Evolutionary conservation across 2,888 invertebrate species (phyloP).

Genomic region (Cynaeus angustus): DNA sequence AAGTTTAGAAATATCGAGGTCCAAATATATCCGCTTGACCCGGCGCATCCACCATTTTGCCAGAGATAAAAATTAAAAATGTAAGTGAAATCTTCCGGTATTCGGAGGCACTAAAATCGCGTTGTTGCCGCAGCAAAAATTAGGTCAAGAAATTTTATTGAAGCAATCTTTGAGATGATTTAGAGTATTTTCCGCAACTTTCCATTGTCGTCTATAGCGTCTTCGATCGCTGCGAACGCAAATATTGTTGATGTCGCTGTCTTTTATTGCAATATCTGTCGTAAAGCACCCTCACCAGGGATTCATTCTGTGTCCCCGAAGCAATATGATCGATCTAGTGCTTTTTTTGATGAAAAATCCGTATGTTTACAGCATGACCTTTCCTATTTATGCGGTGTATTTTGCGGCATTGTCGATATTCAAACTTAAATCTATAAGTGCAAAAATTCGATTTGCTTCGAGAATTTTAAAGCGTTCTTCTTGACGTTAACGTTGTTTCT

Average conservation of each 20-base stretch:
- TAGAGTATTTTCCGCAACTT: not conserved
- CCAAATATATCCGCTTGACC: too few species aligned
- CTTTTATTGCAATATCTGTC: conserved; percentile 30
- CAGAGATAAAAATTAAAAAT: not conserved
- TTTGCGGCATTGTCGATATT: conserved; percentile 14
- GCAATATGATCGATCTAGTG: conserved; percentile 21
- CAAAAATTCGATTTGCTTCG: conserved; percentile 6
- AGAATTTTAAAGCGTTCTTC: conserved; percentile 34
- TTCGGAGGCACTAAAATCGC: too few species aligned
- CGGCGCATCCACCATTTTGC: conserved; percentile 1
- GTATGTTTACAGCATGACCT: conserved; percentile 25
- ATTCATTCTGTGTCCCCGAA: conserved; percentile 9
- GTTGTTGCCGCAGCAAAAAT: too few species aligned
- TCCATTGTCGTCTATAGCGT: not conserved
- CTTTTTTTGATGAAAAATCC: not conserved
- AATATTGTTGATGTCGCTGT: conserved; percentile 26
- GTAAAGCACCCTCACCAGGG: conserved; percentile 12
- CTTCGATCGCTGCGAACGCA: conserved; percentile 8
- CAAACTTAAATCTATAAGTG: conserved; percentile 5
- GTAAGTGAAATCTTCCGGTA: too few species aligned
- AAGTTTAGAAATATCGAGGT: too few species aligned
- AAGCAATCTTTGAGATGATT: not conserved
- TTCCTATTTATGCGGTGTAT: conserved; percentile 13
- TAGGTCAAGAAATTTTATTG: not conserved
- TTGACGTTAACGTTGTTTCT: conserved; percentile 10